Conservation (phyloP, 2,888 invertebrate genomes). For the Polydrusus cervinus region DNA sequence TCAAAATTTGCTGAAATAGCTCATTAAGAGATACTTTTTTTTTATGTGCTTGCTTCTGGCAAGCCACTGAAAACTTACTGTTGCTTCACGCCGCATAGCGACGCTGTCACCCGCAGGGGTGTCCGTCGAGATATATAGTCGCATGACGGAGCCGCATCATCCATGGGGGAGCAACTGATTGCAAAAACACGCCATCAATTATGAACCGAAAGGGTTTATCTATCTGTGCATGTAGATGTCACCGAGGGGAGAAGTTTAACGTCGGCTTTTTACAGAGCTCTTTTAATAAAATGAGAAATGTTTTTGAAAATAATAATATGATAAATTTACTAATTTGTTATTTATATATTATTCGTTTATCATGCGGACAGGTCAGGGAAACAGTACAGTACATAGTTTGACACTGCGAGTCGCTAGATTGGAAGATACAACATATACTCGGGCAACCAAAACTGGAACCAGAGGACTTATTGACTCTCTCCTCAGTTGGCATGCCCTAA, state of each 20-base stretch:
- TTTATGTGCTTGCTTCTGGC: no score
- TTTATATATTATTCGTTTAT: no score
- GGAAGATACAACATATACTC: no score
- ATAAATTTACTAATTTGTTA: no score
- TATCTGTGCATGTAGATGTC: slow-evolving; percentile 49
- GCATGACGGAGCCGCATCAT: slow-evolving; percentile 49
- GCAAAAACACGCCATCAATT: slow-evolving; percentile 51
- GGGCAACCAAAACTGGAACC: no score
- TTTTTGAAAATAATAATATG: background rate
- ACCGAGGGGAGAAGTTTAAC: slow-evolving; percentile 32
- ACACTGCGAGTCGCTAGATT: no score
- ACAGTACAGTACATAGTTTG: no score
- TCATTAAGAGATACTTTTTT: no score
- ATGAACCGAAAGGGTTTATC: slow-evolving; percentile 50
- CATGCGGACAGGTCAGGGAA: no score
- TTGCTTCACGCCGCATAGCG: slow-evolving; percentile 50
- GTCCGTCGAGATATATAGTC: slow-evolving; percentile 44
- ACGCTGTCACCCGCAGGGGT: slow-evolving; percentile 48
- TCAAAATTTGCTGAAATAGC: no score
- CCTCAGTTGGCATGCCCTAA: no score
- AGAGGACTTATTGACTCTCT: no score
- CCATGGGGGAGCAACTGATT: slow-evolving; percentile 44
- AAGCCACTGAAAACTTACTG: slow-evolving; percentile 34
- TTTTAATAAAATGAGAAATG: background rate
- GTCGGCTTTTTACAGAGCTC: slow-evolving; percentile 17